Base-by-base conservation (phyloP, 1,140 invertebrate species). In the Lasioglossum albipes region DNA sequence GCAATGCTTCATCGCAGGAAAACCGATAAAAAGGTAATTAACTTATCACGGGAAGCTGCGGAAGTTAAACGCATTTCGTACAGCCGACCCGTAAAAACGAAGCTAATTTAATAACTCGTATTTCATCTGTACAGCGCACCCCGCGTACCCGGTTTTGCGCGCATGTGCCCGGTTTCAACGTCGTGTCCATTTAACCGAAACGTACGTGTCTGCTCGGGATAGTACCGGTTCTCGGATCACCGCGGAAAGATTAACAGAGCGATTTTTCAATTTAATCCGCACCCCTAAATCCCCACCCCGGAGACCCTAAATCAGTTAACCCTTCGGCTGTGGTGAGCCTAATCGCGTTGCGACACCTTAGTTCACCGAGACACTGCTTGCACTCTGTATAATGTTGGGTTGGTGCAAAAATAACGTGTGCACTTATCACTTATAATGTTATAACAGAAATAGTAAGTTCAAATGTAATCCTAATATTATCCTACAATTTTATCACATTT, bases 11-110 rank as follows among this genome's bases (percentile, higher is more conserved):
- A 59, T n/a, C 57, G 57, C 20, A 7, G 20, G 20, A 59, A 59
- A 59, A 59, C 52, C 52, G 52, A 54, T 54, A 54, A 54, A 54
- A 54, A 54, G 52, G 57, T 59, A 59, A 59, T 59, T 59, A 59
- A 59, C 57, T 59, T 59, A 59, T 59, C 57, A n/a, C 57, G 57
- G 57, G 52, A 9, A 59, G 57, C 57, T 59, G 57, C 20, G n/a
- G 57, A n/a, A 59, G 57, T n/a, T 59, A 59, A 59, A 59, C 7
- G 18, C 18, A 59, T 59, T 59, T 59, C 57, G 57, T 6, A 2
- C 18, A 9, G 57, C 57, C n/a, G 18, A 59, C 57, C 57, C n/a
- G n/a, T 59, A 59, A 59, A 59, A 59, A 59, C 57, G 57, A 9
- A 59, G 57, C 18, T 20, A n/a, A 59, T 59, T 59, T n/a, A 59